Evolutionary conservation across 2,113 vertebrate genomes (phyloP).

Genomic region (Mola mola): DNA sequence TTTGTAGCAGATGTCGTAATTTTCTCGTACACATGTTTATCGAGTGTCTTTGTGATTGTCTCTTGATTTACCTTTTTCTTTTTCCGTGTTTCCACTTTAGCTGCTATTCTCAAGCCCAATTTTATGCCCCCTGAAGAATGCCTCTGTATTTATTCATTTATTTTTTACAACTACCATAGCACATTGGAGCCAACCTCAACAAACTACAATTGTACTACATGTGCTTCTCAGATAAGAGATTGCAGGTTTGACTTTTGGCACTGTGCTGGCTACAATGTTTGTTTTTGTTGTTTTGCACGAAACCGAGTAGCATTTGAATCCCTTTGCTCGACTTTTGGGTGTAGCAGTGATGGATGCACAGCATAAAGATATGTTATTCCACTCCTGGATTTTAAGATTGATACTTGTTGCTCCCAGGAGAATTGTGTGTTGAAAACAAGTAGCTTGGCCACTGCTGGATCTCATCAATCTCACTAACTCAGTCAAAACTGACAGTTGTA

Average conservation of each 20-base stretch:
- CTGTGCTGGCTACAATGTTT: no score
- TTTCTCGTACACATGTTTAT: slow-evolving; percentile 39
- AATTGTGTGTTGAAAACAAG: slow-evolving; percentile 3
- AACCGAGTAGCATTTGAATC: neutral
- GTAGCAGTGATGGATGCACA: slow-evolving; percentile 7
- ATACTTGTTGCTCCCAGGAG: slow-evolving; percentile 1
- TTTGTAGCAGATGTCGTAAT: slow-evolving; percentile 54
- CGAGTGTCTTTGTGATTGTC: slow-evolving; percentile 11
- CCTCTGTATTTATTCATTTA: slow-evolving; percentile 12
- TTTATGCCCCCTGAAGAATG: slow-evolving; percentile 18
- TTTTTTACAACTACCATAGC: slow-evolving; percentile 19
- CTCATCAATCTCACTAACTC: neutral
- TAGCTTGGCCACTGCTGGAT: slow-evolving; percentile 21
- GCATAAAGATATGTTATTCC: slow-evolving; percentile 2
- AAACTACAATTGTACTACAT: slow-evolving; percentile 36
- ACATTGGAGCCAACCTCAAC: slow-evolving; percentile 52
- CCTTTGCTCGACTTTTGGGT: neutral
- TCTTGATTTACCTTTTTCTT: neutral
- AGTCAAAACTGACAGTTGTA: slow-evolving; percentile 20
- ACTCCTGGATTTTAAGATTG: slow-evolving; percentile 7
- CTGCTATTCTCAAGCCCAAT: neutral
- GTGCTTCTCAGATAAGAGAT: slow-evolving; percentile 40
- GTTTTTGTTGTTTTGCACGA: no score
- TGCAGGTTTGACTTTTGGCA: slow-evolving; percentile 22
- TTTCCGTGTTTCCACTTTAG: neutral